Base-by-base conservation (phyloP, 2,113 vertebrate species). In the Procapra przewalskii region DNA sequence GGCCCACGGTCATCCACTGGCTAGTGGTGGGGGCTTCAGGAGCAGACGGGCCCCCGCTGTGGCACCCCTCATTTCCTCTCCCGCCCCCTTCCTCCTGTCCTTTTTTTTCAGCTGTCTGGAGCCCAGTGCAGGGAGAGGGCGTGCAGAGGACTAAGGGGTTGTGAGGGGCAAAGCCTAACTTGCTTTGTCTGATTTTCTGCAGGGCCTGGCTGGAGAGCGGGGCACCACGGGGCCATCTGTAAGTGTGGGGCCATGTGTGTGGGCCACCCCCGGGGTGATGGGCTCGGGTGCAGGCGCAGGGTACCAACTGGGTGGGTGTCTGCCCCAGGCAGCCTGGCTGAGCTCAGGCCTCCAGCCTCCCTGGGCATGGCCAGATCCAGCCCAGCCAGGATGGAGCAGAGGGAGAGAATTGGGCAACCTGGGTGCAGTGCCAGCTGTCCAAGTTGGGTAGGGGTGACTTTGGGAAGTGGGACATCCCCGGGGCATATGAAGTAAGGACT, bases 201-300 rank as follows among this genome's bases (percentile, higher is more conserved):
- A 99, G 99, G 99, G 99, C 97, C 97, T 98, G 95, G 83, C 96
- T 59, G 99, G 99, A 92, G 99, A 99, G 97, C 99, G 90, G 96
- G 98, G 97, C 64, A 15, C 94, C 95, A 97, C 94, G 64, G 99
- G 99, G 90, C 97, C 98, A 9, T 98, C 99, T 98, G 99, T 99
- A 98, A 99, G 99, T 99, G 50, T 6, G 87, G 96, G 81, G 52
- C 96, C 81, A 11, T 82, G 88, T 62, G 31, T 8, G 0, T 0
- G 23, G 91, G 90, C 50, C 45, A 7, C 13, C 8, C 45, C 62
- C n/a, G 2, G 52, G 43, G 52, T 1, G 0, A 14, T 16, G 64
- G 71, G 81, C 94, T 31, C 13, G 15, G 54, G 2, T 3, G 3
- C 17, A 3, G 25, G 27, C 52, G 31, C 81, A 15, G 77, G 87